These are phyloP conservation scores for Pteronotus mesoamericanus DNA, from an alignment of 2,797 vertebrate species.

Conservation along the genomic window DNA sequence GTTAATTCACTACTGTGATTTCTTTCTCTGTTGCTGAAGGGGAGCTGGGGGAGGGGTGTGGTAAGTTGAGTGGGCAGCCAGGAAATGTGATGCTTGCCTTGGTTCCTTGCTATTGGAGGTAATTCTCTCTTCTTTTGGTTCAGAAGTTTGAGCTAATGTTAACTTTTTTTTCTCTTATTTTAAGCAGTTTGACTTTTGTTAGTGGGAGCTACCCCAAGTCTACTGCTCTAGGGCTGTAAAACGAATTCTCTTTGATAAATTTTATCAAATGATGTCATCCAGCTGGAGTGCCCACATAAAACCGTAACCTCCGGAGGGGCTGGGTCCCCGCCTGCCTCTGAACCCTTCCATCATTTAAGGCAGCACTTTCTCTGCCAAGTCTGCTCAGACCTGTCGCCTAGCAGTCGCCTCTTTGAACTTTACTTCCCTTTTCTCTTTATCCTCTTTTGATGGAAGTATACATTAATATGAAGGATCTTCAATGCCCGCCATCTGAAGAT, in stretches of 20 bases:
- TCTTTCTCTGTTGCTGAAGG: conserved; percentile 67
- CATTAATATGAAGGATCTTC: background rate
- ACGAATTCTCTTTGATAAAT: background rate
- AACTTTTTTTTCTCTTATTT: conserved; percentile 41
- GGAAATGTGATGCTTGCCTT: conserved; percentile 79
- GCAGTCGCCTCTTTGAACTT: background rate
- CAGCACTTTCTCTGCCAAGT: accelerated
- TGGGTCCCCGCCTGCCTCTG: background rate
- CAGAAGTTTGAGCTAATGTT: conserved; percentile 22
- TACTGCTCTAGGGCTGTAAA: background rate
- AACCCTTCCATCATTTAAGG: background rate
- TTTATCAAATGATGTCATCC: background rate
- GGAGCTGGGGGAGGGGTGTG: conserved; percentile 30
- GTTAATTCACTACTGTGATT: conserved; percentile 72
- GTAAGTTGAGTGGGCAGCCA: conserved; percentile 53
- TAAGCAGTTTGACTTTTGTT: conserved; percentile 38
- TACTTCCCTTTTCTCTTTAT: background rate
- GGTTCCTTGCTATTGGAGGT: conserved; percentile 60
- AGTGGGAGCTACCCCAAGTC: conserved; percentile 30
- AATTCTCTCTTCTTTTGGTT: conserved; percentile 68
- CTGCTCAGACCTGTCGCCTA: background rate
- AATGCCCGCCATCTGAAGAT: background rate
- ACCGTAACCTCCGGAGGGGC: background rate
- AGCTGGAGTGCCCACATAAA: background rate
- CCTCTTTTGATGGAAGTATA: background rate